Percentiles rank a stretch among this genome's conserved stretches.
These are phyloP conservation scores for Spisula subtruncata DNA, from an alignment of 2,888 invertebrate genomes.

Conservation along the genomic window DNA sequence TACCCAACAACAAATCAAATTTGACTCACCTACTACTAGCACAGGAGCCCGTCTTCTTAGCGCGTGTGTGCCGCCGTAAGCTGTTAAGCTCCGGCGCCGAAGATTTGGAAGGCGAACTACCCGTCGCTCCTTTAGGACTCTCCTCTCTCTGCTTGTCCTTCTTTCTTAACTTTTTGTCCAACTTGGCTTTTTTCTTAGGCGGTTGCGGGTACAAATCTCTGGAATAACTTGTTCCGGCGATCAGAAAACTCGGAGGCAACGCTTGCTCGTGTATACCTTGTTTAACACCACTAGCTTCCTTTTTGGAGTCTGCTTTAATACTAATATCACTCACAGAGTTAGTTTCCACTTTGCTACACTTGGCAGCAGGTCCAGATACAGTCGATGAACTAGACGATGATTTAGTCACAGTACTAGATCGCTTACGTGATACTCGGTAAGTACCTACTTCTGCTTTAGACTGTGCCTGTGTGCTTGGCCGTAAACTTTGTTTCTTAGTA, in stretches of 20 bases:
- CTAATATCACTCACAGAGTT: slow-evolving; percentile 62
- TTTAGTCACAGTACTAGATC: slow-evolving; percentile 20
- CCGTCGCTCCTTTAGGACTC: slow-evolving; percentile 55
- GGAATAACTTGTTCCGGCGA: slow-evolving; percentile 57
- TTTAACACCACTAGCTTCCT: slow-evolving; percentile 52
- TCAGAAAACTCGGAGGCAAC: slow-evolving; percentile 57
- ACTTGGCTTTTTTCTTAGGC: slow-evolving; percentile 63
- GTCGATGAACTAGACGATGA: slow-evolving; percentile 24
- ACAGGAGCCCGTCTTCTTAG: slow-evolving; percentile 90
- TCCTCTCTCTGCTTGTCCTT: slow-evolving; percentile 55
- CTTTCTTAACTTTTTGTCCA: slow-evolving; percentile 59
- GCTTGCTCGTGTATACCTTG: slow-evolving; percentile 62
- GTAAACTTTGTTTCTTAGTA: slow-evolving; percentile 51
- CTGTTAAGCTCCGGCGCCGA: slow-evolving; percentile 76
- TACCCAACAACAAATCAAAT: background rate
- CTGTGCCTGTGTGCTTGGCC: slow-evolving; percentile 69
- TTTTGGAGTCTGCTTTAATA: slow-evolving; percentile 60
- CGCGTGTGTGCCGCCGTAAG: slow-evolving; percentile 79
- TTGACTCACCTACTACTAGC: slow-evolving; percentile 89
- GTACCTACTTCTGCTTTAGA: slow-evolving; percentile 63
- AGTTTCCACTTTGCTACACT: slow-evolving; percentile 62
- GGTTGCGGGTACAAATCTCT: slow-evolving; percentile 55
- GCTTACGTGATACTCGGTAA: slow-evolving; percentile 56
- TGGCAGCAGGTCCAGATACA: slow-evolving; percentile 42
- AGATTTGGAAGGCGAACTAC: slow-evolving; percentile 64